Percentiles rank a stretch among this genome's conserved stretches.
These are phyloP conservation scores for Athalia rosae DNA, from an alignment of 2,888 invertebrate genomes.

Conservation along the genomic window DNA sequence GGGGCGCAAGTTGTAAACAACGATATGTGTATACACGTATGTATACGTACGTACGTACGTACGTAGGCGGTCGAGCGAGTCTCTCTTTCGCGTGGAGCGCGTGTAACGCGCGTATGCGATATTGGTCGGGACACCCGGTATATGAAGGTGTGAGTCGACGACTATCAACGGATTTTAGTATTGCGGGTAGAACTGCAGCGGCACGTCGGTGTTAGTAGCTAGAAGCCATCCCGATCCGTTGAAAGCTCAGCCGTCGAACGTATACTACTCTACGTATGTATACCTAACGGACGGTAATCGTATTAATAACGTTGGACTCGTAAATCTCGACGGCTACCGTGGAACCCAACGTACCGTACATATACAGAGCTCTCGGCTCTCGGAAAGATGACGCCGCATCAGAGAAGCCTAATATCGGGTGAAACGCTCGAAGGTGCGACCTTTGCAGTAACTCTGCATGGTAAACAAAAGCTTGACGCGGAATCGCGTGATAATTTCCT, in stretches of 20 bases:
- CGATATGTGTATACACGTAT: neutral
- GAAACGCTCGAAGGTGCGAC: conserved; percentile 11
- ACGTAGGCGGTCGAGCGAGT: neutral
- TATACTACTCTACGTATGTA: no score
- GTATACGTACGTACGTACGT: conserved; percentile 5
- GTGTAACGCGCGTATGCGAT: neutral
- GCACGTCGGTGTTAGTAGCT: conserved; percentile 5
- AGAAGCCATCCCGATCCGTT: conserved; percentile 5
- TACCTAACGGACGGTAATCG: conserved; percentile 63
- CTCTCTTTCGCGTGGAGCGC: no score
- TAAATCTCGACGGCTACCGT: conserved; percentile 65
- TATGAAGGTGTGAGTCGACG: conserved; percentile 38
- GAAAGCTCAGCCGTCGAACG: conserved; percentile 39
- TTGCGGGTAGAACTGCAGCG: neutral
- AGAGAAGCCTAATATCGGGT: conserved; percentile 27
- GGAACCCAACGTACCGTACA: no score
- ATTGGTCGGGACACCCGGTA: conserved; percentile 56
- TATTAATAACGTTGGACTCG: conserved; percentile 66
- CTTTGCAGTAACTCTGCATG: conserved; percentile 7
- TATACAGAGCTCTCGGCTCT: conserved; percentile 42
- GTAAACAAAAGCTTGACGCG: neutral
- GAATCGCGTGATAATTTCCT: no score
- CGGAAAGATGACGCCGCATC: conserved; percentile 20
- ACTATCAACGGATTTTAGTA: conserved; percentile 56
- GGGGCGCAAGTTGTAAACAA: conserved; percentile 44